phyloP scores from a whole-genome alignment of 1,140 invertebrate genomes.

The Ceratosolen fusciceps region DNA sequence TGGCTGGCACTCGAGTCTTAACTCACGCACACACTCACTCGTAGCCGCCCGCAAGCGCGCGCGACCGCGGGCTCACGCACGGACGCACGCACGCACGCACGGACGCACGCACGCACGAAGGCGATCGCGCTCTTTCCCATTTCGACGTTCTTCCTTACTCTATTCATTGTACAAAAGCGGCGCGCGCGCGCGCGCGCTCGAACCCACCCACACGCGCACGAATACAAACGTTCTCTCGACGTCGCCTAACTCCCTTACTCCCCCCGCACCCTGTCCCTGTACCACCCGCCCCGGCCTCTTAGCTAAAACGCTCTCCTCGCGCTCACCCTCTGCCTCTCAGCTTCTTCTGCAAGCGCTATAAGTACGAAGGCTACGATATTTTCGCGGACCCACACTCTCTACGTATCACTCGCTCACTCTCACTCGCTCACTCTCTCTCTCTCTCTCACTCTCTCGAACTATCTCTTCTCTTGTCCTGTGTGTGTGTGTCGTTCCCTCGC shows the following conservation, averaged over 20 bases:
- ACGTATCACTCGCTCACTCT: neutral
- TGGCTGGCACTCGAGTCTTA: neutral
- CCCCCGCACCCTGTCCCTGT: neutral
- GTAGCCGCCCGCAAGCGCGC: constrained; percentile 13
- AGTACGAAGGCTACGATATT: neutral
- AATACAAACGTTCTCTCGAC: too few relatives aligned
- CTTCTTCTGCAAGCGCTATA: neutral
- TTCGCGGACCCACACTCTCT: neutral
- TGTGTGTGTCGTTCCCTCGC: constrained; percentile 3
- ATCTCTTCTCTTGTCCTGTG: constrained; percentile 6
- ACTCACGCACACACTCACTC: constrained; percentile 28
- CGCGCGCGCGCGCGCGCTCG: neutral
- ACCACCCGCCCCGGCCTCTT: neutral
- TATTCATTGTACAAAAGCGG: neutral
- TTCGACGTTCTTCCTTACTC: neutral
- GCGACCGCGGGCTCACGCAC: neutral
- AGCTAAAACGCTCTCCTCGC: neutral
- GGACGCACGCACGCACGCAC: neutral
- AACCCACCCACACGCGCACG: too few relatives aligned
- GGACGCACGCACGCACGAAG: too few relatives aligned
- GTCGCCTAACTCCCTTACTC: neutral
- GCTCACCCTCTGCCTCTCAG: neutral
- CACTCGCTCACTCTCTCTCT: constrained; percentile 1
- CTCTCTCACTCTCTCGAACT: neutral
- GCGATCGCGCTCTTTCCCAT: constrained; percentile 5